Percentiles rank a stretch among this genome's conserved stretches.
These are phyloP conservation scores for Meda fulgida DNA, from an alignment of 2,797 vertebrate species.

Conservation along the genomic window DNA sequence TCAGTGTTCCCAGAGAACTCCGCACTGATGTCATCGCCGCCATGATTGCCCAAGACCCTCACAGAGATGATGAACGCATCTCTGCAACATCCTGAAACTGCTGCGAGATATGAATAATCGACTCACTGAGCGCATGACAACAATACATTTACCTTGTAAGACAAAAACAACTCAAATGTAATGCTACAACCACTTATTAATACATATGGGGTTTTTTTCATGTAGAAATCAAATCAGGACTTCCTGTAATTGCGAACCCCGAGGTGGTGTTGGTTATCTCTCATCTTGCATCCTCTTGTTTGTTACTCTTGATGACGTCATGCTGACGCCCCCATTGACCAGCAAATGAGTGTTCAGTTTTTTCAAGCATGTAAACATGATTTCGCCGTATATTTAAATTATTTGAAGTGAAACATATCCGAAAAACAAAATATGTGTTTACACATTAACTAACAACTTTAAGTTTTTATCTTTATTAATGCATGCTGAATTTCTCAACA, in stretches of 20 bases:
- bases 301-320: background rate
- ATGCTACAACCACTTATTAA: background rate
- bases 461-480: background rate
- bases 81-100: background rate
- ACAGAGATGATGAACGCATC: background rate
- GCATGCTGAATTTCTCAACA: background rate
- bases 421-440: background rate
- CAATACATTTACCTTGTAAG: background rate
- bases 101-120: background rate
- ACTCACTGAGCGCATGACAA: background rate
- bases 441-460: background rate
- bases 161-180: background rate
- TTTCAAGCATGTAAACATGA: background rate
- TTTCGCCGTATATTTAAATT: background rate
- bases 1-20: conserved; percentile 69
- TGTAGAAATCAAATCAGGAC: background rate
- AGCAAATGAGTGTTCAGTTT: conserved; percentile 23
- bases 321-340: background rate
- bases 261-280: background rate
- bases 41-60: conserved; percentile 78
- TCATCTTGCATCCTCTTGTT: conserved; percentile 1
- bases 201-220: background rate
- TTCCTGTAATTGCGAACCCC: background rate
- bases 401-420: background rate
- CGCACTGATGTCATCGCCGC: conserved; percentile 79